Conservation (phyloP, 2,888 invertebrate genomes). For the Girardia tigrina region DNA sequence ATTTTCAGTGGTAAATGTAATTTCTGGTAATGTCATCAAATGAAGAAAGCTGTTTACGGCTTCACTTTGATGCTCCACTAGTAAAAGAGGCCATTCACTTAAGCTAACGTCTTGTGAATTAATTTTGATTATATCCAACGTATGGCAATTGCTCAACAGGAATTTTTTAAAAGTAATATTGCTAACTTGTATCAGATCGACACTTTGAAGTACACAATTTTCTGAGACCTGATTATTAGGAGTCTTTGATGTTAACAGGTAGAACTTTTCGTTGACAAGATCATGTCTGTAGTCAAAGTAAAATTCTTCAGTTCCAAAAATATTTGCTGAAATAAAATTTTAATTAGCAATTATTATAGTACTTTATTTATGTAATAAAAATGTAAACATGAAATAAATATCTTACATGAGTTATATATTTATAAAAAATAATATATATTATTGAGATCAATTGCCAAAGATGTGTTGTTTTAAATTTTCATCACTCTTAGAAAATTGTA, state of each 20-base stretch:
- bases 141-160: neutral
- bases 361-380: too few relatives aligned
- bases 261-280: neutral
- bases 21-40: neutral
- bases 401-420: too few relatives aligned
- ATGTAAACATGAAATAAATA: too few relatives aligned
- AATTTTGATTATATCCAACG: neutral
- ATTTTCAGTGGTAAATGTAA: neutral
- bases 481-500: too few relatives aligned
- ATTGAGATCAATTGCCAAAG: too few relatives aligned
- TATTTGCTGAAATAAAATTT: neutral
- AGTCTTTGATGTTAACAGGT: neutral
- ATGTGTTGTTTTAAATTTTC: too few relatives aligned
- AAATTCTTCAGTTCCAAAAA: neutral
- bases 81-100: neutral
- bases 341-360: too few relatives aligned
- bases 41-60: neutral
- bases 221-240: neutral
- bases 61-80: neutral
- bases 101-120: neutral
- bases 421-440: too few relatives aligned
- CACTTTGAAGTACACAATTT: neutral
- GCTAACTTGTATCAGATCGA: neutral
- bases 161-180: neutral
- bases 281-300: neutral